These are phyloP conservation scores for Cephus spinipes DNA, from an alignment of 2,888 invertebrate genomes.

Conservation along the genomic window DNA sequence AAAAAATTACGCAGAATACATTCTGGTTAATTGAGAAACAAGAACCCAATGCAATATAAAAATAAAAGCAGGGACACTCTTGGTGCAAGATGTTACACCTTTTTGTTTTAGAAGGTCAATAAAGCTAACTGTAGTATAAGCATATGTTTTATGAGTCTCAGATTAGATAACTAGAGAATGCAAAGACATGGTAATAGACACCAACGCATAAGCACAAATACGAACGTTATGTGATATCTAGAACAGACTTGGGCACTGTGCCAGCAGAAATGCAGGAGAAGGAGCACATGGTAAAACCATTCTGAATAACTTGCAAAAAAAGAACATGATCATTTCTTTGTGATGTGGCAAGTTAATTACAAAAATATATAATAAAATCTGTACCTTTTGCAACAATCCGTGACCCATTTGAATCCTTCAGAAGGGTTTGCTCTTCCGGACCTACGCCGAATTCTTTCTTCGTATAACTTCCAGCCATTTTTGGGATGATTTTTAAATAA, in stretches of 20 bases:
- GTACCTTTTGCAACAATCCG: slow-evolving; percentile 55
- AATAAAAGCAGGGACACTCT: neutral
- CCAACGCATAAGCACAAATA: neutral
- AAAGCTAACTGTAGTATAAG: neutral
- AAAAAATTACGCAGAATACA: neutral
- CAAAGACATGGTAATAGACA: neutral
- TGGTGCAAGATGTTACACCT: neutral
- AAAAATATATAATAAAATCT: slow-evolving; percentile 4
- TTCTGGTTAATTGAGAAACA: too few relatives aligned
- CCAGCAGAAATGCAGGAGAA: neutral
- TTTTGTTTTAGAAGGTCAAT: neutral
- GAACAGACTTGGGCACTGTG: neutral
- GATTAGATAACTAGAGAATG: neutral
- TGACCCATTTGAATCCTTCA: slow-evolving; percentile 57
- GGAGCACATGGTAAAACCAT: neutral
- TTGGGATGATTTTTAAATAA: slow-evolving; percentile 14
- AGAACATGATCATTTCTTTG: neutral
- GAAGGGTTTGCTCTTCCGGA: slow-evolving; percentile 61
- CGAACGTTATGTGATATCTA: neutral
- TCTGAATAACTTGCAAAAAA: neutral
- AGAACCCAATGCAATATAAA: neutral
- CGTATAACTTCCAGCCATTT: slow-evolving; percentile 63
- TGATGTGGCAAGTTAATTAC: neutral
- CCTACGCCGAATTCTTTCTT: slow-evolving; percentile 60
- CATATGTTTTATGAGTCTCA: neutral